Conservation (phyloP, 2,113 vertebrate species). For the Leptobrachium ailaonicum region DNA sequence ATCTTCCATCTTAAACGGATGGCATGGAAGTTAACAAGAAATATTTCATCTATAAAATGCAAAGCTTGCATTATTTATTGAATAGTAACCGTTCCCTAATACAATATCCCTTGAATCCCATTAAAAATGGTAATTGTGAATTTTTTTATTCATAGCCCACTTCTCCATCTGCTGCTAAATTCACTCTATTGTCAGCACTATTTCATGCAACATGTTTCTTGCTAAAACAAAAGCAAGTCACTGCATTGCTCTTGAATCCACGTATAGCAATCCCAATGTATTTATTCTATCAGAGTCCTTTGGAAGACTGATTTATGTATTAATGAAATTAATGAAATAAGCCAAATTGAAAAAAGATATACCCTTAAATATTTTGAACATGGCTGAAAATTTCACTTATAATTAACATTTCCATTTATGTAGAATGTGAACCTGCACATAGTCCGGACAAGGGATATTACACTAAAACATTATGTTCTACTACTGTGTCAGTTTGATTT, state of each 20-base stretch:
- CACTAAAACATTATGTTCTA: no score
- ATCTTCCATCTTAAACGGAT: background rate
- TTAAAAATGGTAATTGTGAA: conserved; percentile 29
- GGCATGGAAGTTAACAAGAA: background rate
- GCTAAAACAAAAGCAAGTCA: conserved; percentile 37
- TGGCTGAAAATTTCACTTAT: no score
- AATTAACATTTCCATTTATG: no score
- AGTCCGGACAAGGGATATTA: no score
- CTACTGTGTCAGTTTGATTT: no score
- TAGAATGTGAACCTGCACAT: no score
- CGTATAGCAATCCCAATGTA: background rate
- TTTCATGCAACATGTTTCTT: conserved; percentile 25
- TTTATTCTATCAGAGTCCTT: conserved; percentile 6
- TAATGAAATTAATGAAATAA: background rate
- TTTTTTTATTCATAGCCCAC: conserved; percentile 29
- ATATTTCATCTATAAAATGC: conserved; percentile 15
- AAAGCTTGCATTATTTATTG: conserved; percentile 8
- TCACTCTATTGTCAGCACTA: conserved; percentile 3
- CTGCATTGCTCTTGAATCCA: background rate
- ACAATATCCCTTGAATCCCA: conserved; percentile 24
- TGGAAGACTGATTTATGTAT: background rate
- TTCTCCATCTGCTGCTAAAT: conserved; percentile 41
- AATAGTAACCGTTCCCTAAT: conserved; percentile 18
- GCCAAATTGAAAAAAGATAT: background rate
- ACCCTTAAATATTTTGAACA: no score